phyloP scores from a whole-genome alignment of 2,888 invertebrate species.

The Spodoptera picta region DNA sequence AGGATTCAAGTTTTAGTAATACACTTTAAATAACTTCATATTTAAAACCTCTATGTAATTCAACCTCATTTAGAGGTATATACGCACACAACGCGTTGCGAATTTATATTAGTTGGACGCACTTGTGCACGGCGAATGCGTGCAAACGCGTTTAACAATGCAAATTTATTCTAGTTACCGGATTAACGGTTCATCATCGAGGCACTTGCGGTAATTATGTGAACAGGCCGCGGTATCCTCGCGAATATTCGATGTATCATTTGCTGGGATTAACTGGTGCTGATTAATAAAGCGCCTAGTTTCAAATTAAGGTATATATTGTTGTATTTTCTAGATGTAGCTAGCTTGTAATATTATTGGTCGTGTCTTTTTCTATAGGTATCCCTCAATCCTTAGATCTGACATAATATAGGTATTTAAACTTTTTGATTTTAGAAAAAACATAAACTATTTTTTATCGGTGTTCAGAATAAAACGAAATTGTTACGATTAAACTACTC shows the following conservation, averaged over 20 bases:
- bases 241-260: conserved; percentile 60
- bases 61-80: conserved; percentile 18
- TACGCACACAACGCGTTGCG: conserved; percentile 48
- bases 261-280: conserved; percentile 45
- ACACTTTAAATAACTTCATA: not conserved
- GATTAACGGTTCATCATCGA: conserved; percentile 83
- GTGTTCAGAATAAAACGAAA: no score
- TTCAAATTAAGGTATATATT: conserved; percentile 11
- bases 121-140: conserved; percentile 65
- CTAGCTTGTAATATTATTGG: no score
- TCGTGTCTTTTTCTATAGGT: no score
- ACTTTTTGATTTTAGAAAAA: no score
- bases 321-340: conserved; percentile 3
- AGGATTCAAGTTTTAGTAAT: no score
- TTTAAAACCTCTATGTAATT: conserved; percentile 29
- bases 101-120: conserved; percentile 72
- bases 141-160: conserved; percentile 77
- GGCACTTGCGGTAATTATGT: conserved; percentile 82
- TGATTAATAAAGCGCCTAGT: conserved; percentile 35
- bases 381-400: no score
- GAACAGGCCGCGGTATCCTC: conserved; percentile 64
- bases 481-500: no score
- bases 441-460: no score
- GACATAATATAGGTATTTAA: no score
- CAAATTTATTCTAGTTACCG: conserved; percentile 84